Evolutionary conservation across 2,888 invertebrate genomes (phyloP).

Genomic region (Andrena flavipes): DNA sequence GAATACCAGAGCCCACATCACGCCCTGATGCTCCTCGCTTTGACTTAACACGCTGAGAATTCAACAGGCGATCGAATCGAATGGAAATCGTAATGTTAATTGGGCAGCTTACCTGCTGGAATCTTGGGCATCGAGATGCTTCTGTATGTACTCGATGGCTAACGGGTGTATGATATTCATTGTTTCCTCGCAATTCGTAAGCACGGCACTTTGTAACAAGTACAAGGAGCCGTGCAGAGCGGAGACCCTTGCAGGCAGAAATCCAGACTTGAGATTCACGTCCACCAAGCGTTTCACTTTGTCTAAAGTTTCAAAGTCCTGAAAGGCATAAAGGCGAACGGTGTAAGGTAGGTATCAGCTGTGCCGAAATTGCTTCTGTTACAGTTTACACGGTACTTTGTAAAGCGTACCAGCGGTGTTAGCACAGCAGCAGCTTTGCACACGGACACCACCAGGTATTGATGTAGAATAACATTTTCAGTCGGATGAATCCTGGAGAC

Average conservation of each 20-base stretch:
- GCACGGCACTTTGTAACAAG: constrained; percentile 87
- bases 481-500: constrained; percentile 88
- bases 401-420: constrained; percentile 85
- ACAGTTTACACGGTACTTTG: neutral
- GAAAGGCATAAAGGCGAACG: constrained; percentile 63
- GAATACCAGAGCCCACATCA: constrained; percentile 91
- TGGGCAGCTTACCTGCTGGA: constrained; percentile 78
- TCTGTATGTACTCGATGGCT: constrained; percentile 86
- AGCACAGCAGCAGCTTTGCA: constrained; percentile 90
- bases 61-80: constrained; percentile 9
- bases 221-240: constrained; percentile 89
- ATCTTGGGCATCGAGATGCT: constrained; percentile 84
- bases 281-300: constrained; percentile 88
- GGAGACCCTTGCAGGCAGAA: constrained; percentile 88
- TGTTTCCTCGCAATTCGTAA: constrained; percentile 85
- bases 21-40: constrained; percentile 88
- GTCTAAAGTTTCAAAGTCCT: constrained; percentile 87
- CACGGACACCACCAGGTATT: constrained; percentile 89
- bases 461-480: constrained; percentile 92
- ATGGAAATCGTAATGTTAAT: neutral
- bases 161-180: constrained; percentile 86
- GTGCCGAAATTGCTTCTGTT: neutral
- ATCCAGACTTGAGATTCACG: constrained; percentile 87
- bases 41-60: constrained; percentile 73
- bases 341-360: neutral